Evolutionary conservation across 2,797 vertebrate species (phyloP), one percentile per base, ranked within the genome.

Genomic region (Takifugu rubripes): DNA sequence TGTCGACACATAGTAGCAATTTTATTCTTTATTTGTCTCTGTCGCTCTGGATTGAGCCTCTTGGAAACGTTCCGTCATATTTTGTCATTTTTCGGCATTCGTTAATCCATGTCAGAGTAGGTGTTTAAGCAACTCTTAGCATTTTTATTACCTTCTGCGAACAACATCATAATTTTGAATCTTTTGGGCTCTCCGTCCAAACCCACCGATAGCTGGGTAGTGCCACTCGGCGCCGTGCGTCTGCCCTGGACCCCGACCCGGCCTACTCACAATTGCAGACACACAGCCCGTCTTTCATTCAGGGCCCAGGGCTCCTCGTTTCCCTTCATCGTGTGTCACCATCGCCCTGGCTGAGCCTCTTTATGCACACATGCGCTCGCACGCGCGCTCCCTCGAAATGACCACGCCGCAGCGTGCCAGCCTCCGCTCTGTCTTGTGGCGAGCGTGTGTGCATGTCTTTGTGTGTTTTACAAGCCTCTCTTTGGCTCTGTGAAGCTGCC

Each of bases 401-500:
- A 63, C 78, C 74, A 33, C 75, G 75, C 59, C 70, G 48, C 68
- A 43, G 54, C 68, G 66, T 82, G 79, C 84, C 84, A 84, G 72
- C 79, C 69, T 76, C 67, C 43, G 31, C 66, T 72, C 71, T 83
- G 81, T 83, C 77, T 81, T 84, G 68, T 83, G 78, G 81, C 80
- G 68, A 78, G 77, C 80, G 81, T 82, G 65, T 83, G 78, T 83
- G 81, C 80, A 9, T 46, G 65, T 70, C 70, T 78, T 78, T 77
- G 67, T 82, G 78, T 81, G 81, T 81, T 82, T 87, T 81, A 86
- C 82, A 83, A 84, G 81, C 75, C 64, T 81, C 68, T 73, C 52
- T 56, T 56, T 82, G 81, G 84, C 85, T 84, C 79, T 82, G 79
- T 87, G 84, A 84, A 84, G 88, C 83, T 71, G 79, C 77, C 73